Conservation (phyloP, 2,113 vertebrate species). For the Merops nubicus region DNA sequence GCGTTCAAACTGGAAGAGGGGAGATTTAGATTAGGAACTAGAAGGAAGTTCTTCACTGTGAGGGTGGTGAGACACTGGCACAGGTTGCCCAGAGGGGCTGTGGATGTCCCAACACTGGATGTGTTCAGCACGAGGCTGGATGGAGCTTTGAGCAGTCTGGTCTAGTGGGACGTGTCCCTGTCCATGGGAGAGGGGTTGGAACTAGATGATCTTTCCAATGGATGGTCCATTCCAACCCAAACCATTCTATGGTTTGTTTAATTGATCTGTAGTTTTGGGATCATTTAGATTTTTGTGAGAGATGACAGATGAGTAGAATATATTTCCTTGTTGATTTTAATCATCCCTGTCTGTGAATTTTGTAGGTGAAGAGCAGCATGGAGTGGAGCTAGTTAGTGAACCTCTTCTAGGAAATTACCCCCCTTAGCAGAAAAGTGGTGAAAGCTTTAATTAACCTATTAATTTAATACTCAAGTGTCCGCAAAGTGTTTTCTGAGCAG, state of each 20-base stretch:
- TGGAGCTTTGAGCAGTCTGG: too few relatives aligned
- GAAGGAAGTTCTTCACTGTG: too few relatives aligned
- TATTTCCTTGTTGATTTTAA: neutral
- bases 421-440: neutral
- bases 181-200: too few relatives aligned
- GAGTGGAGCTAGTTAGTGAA: neutral
- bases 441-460: constrained; percentile 18
- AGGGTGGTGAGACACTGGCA: too few relatives aligned
- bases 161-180: too few relatives aligned
- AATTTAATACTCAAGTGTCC: constrained; percentile 3
- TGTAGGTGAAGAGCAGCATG: neutral
- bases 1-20: too few relatives aligned
- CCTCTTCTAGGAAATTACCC: neutral
- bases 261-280: neutral
- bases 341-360: neutral
- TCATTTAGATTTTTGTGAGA: neutral
- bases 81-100: too few relatives aligned
- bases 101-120: too few relatives aligned
- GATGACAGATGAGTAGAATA: neutral
- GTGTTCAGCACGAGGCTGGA: too few relatives aligned
- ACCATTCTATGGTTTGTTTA: neutral
- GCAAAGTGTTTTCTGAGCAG: neutral
- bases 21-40: too few relatives aligned
- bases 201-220: too few relatives aligned
- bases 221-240: too few relatives aligned